Evolutionary conservation across 2,888 invertebrate species (phyloP), one percentile per base, ranked within the genome.

Genomic region (Pycnomerus fuliginosus): DNA sequence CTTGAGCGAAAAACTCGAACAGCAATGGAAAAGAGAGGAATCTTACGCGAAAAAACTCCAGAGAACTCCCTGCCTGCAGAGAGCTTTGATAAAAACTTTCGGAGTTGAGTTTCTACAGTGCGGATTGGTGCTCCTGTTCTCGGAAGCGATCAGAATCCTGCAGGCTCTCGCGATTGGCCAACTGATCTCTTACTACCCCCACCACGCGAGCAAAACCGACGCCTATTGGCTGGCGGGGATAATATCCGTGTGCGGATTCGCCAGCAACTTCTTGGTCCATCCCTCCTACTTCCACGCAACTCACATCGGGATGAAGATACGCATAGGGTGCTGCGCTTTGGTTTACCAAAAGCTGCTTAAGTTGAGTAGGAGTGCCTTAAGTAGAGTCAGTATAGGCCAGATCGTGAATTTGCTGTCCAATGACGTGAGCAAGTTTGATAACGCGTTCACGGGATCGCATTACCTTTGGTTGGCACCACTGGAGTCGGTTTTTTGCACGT

Each of bases 211-310:
- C 10, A 16, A 50, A 16, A 32, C 44, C 40, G 53, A 62, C 50
- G 62, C 61, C 7, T 61, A 60, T 37, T 23, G 59, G 11, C 62
- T 59, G 38, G 61, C 62, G 3, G 44, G 52, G 4, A 30, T 52
- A 2, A 55, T 65, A 17, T 58, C 63, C n/a, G 11, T 62, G 1
- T 47, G 55, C 1, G 56, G 60, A 5, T 83, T 84, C 0, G 63
- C 87, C 20, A 85, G 84, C 60, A 83, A 90, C 11, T 75, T 92
- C 3, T 50, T 64, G 2, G 52, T 50, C 15, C 70, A 97, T 72
- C 90, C 90, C 0, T 93, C 90, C 66, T 90, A 94, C 83, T 82
- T 93, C 77, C 85, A 84, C 8, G 81, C 88, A 11, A 76, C 87
- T 34, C 85, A 89, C 61, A 47, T 63, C 1, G 91, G 93, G 34